Percentiles rank a stretch among this genome's conserved stretches.
Evolutionary conservation across 2,888 invertebrate genomes (phyloP).

Genomic region (Idaea straminata): DNA sequence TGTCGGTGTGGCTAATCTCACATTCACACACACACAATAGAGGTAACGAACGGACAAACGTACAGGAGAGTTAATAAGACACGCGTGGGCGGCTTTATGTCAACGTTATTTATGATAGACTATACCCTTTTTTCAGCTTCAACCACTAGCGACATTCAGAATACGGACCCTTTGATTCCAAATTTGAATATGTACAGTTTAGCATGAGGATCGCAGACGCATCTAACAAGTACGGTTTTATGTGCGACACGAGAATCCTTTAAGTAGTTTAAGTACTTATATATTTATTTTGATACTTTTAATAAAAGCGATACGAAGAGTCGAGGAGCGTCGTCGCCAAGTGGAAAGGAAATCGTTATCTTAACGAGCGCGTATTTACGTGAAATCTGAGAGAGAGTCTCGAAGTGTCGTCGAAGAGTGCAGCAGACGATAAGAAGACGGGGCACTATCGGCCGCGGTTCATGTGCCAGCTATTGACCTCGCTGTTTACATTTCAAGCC

Average conservation of each 20-base stretch:
- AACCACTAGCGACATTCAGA: slow-evolving; percentile 46
- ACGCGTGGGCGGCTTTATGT: slow-evolving; percentile 77
- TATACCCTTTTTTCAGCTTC: slow-evolving; percentile 56
- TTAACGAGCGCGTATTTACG: slow-evolving; percentile 74
- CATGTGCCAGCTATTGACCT: slow-evolving; percentile 77
- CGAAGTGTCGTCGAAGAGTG: slow-evolving; percentile 62
- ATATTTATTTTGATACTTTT: slow-evolving; percentile 59
- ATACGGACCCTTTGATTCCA: slow-evolving; percentile 19
- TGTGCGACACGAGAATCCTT: slow-evolving; percentile 57
- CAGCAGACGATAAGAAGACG: slow-evolving; percentile 65
- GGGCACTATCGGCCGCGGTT: slow-evolving; percentile 59
- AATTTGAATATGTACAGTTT: slow-evolving; percentile 19
- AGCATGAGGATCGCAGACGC: background rate
- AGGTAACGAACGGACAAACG: slow-evolving; percentile 77
- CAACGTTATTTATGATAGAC: slow-evolving; percentile 75
- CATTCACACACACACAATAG: slow-evolving; percentile 73
- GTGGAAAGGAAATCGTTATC: slow-evolving; percentile 77
- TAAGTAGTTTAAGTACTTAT: slow-evolving; percentile 50
- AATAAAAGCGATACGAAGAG: slow-evolving; percentile 54
- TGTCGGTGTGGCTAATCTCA: slow-evolving; percentile 74
- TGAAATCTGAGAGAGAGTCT: slow-evolving; percentile 71
- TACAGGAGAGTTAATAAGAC: slow-evolving; percentile 76
- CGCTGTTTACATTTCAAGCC: slow-evolving; percentile 64
- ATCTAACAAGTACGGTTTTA: slow-evolving; percentile 39
- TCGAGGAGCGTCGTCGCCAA: slow-evolving; percentile 53